Conservation (phyloP, 2,113 vertebrate genomes). For the Eulemur macaco region DNA sequence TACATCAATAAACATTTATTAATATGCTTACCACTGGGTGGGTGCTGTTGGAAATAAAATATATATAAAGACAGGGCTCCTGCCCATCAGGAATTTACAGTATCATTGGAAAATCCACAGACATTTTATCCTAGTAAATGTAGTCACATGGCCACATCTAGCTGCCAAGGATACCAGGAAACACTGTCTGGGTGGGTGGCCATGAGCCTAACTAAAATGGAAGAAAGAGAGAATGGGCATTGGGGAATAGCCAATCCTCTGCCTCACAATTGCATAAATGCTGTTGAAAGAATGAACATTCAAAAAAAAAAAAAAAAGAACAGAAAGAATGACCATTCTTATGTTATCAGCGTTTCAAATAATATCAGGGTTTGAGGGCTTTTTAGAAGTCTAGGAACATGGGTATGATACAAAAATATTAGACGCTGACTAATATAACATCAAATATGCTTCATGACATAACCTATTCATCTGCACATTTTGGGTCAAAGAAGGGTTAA, state of each 20-base stretch:
- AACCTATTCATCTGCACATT: constrained; percentile 10
- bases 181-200: background rate
- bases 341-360: background rate
- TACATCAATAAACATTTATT: constrained; percentile 19
- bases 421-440: background rate
- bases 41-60: background rate
- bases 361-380: background rate
- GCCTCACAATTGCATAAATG: background rate
- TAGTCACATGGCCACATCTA: background rate
- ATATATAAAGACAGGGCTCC: background rate
- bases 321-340: background rate
- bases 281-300: background rate
- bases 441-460: background rate
- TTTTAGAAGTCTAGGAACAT: background rate
- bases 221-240: background rate
- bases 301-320: background rate
- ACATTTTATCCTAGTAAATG: background rate
- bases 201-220: background rate
- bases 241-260: background rate
- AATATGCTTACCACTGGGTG: background rate
- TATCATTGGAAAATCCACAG: constrained; percentile 2
- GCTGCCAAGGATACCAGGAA: background rate
- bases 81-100: background rate
- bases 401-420: background rate
- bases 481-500: background rate